These are phyloP conservation scores for Malthinus flaveolus DNA, from an alignment of 2,888 invertebrate genomes.

Conservation along the genomic window DNA sequence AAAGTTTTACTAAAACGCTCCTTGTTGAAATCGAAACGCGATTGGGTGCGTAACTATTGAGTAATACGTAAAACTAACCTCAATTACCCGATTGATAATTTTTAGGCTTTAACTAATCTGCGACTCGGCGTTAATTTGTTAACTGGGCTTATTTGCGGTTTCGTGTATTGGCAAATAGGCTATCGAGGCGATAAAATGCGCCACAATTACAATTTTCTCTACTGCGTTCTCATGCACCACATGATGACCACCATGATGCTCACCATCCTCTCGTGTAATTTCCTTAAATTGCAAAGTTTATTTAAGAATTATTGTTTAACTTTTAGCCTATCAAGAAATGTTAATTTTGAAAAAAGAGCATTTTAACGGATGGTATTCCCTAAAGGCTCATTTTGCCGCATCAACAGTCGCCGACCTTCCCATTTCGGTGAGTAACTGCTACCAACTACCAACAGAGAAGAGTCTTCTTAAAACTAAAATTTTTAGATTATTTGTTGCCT, in stretches of 20 bases:
- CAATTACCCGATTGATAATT: constrained; percentile 46
- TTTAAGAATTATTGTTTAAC: constrained; percentile 48
- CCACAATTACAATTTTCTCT: constrained; percentile 85
- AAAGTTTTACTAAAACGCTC: constrained; percentile 71
- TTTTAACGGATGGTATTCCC: constrained; percentile 86
- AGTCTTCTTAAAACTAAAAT: background rate
- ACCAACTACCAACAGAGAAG: too few species aligned
- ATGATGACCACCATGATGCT: constrained; percentile 92
- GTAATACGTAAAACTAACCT: constrained; percentile 55
- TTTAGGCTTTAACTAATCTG: constrained; percentile 77
- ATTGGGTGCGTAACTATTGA: constrained; percentile 62
- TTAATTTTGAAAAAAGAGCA: constrained; percentile 66
- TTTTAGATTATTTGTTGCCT: constrained; percentile 68
- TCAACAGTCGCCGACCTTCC: constrained; percentile 78
- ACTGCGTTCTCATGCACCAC: constrained; percentile 90
- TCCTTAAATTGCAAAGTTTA: constrained; percentile 45
- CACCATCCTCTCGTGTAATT: constrained; percentile 82
- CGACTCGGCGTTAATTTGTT: constrained; percentile 73
- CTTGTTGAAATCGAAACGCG: constrained; percentile 72
- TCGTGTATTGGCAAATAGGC: constrained; percentile 74
- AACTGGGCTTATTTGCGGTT: constrained; percentile 76
- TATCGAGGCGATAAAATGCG: constrained; percentile 75
- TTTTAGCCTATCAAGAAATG: constrained; percentile 50
- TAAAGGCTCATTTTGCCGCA: constrained; percentile 78
- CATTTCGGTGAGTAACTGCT: constrained; percentile 69